phyloP scores from a whole-genome alignment of 2,113 vertebrate genomes.

The Nerophis ophidion region DNA sequence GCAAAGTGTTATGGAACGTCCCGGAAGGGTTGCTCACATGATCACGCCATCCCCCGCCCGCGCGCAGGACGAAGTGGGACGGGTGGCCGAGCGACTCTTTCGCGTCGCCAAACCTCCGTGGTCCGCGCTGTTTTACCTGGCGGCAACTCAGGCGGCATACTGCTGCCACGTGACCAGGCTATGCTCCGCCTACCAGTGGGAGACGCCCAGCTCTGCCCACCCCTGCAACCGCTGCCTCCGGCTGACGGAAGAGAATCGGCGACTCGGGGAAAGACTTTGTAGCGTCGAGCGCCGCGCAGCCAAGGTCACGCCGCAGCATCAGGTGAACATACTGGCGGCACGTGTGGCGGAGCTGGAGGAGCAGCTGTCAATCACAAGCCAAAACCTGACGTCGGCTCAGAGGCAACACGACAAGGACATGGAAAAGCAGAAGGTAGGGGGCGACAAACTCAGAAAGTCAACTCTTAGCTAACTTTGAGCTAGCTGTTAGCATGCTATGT shows the following conservation, averaged over 20 bases:
- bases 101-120: background rate
- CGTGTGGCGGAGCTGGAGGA: slow-evolving; percentile 51
- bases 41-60: slow-evolving; percentile 19
- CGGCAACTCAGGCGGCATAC: slow-evolving; percentile 42
- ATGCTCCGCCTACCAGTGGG: slow-evolving; percentile 4
- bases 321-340: slow-evolving; percentile 14
- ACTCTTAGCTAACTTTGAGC: no score
- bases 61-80: slow-evolving; percentile 25
- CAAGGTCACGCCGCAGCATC: background rate
- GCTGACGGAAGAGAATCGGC: slow-evolving; percentile 18
- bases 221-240: slow-evolving; percentile 17
- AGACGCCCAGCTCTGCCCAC: background rate
- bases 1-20: slow-evolving; percentile 4
- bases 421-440: slow-evolving; percentile 54
- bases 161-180: slow-evolving; percentile 25
- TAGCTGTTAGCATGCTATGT: no score
- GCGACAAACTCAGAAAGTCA: background rate
- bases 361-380: slow-evolving; percentile 5
- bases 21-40: slow-evolving; percentile 26
- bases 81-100: slow-evolving; percentile 15
- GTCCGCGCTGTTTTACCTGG: slow-evolving; percentile 18
- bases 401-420: slow-evolving; percentile 41
- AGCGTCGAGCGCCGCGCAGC: background rate
- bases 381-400: slow-evolving; percentile 24
- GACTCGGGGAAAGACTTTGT: slow-evolving; percentile 11